Base-by-base conservation (phyloP, 2,113 vertebrate species). In the Hyla sarda region DNA sequence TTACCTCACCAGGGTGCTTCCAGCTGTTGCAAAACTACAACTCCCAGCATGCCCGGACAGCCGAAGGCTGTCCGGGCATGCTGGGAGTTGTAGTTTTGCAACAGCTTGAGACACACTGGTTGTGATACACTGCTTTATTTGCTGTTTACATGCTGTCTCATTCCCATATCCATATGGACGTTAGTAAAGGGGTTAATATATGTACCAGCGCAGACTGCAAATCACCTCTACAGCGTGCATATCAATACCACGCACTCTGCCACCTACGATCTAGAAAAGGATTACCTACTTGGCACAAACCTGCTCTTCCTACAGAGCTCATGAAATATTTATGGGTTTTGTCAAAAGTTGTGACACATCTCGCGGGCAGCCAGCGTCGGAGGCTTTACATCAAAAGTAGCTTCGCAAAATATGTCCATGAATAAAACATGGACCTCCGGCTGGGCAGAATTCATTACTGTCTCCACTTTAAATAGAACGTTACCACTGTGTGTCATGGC, bases 281-380 rank as follows among this genome's bases (percentile, higher is more conserved):
- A 71, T 71, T 41, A 41, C 54, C 28, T 50, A 58, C 30, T 52
- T 23, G 76, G 58, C 37, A 19, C 45, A 52, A 10, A 37, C 56
- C 58, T 67, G 21, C 74, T 37, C 83, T 30, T 67, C 56, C 54
- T 28, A 52, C 83, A 54, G 28, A 16, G 16, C 17, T 28, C 56
- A 67, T 85, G 47, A 85, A 85, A 85, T 78, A 85, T 67, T 77
- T 28, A 85, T 67, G 58, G 60, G 17, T 47, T n/a, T 71, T 85
- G 74, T 85, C 83, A 85, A 62, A 45, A 17, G 25, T 60, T 34
- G 41, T 32, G 56, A 67, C 37, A 77, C 74, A 50, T 76, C 76
- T 45, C 32, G 52, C 14, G 72, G 67, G 69, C 50, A 52, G 73
- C 28, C 65, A 62, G 45, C 62, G 37, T 52, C 28, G 76, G 73